These are phyloP conservation scores for Hestina assimilis DNA, from an alignment of 1,140 invertebrate species.

Conservation along the genomic window DNA sequence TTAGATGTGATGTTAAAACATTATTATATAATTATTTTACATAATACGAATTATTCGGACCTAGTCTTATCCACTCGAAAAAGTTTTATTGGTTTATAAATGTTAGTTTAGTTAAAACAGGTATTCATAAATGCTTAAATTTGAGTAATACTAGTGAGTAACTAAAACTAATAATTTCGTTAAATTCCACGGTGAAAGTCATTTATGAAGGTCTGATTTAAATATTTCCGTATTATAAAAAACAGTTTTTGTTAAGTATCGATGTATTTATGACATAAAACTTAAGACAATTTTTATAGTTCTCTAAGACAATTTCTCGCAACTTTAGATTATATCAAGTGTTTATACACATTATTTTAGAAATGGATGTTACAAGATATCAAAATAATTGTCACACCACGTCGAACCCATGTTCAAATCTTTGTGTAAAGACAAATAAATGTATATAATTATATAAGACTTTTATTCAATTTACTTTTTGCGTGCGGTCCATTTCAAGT, in stretches of 20 bases:
- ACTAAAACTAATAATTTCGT: too few species aligned
- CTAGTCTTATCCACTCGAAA: constrained; percentile 9
- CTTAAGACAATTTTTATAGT: constrained; percentile 9
- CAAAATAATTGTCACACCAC: neutral
- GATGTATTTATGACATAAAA: neutral
- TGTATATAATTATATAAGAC: constrained; percentile 48
- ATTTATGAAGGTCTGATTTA: neutral
- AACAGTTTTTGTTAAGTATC: neutral
- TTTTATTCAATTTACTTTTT: constrained; percentile 29
- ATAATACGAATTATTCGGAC: constrained; percentile 6
- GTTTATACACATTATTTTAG: neutral
- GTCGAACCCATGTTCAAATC: neutral
- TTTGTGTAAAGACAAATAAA: constrained; percentile 50
- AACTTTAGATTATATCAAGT: constrained; percentile 2
- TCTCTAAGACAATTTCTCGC: constrained; percentile 12
- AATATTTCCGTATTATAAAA: neutral
- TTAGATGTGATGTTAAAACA: neutral
- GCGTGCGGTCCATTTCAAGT: too few species aligned
- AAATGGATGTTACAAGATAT: neutral
- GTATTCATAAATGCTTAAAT: neutral
- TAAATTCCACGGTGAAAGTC: too few species aligned
- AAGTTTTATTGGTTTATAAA: neutral
- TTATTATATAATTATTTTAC: neutral
- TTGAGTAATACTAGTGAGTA: too few species aligned
- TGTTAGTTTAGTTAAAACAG: neutral